A percentile compares a stretch with the other conserved stretches of the same genome.
These are phyloP conservation scores for Oxyteleia sp. DNA, from an alignment of 2,888 invertebrate species.

Conservation along the genomic window DNA sequence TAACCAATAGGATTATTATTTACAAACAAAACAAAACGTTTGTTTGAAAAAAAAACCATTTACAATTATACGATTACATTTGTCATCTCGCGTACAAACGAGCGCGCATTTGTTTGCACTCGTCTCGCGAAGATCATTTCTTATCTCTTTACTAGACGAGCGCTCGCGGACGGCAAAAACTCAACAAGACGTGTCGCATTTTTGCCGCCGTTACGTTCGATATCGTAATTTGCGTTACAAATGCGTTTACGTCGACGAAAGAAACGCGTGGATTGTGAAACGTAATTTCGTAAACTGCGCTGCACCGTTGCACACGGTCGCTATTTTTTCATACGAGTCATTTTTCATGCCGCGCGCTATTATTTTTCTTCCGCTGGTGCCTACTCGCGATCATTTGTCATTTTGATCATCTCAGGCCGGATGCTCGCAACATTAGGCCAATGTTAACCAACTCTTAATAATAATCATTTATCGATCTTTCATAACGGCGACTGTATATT, in stretches of 20 bases:
- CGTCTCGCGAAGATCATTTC: not conserved
- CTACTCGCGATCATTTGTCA: conserved; percentile 66
- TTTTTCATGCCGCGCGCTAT: conserved; percentile 61
- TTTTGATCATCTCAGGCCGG: conserved; percentile 69
- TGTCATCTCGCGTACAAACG: not conserved
- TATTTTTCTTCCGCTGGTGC: conserved; percentile 61
- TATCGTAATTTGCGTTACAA: conserved; percentile 44
- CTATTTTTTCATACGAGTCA: conserved; percentile 60
- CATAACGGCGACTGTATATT: conserved; percentile 32
- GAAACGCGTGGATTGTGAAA: conserved; percentile 48
- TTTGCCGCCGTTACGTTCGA: conserved; percentile 32
- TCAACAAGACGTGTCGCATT: conserved; percentile 26
- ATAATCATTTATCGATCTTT: conserved; percentile 67
- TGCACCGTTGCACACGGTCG: conserved; percentile 45
- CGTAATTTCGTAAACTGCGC: conserved; percentile 63
- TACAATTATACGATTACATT: not conserved
- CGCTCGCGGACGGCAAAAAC: conserved; percentile 6
- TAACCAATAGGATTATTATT: no score
- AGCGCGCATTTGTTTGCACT: not conserved
- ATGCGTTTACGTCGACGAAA: conserved; percentile 37
- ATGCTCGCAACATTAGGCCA: conserved; percentile 65
- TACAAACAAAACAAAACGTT: no score
- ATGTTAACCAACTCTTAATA: conserved; percentile 63
- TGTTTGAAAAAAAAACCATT: no score
- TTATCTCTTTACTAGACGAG: not conserved